Conservation (phyloP, 2,797 vertebrate species). For the Hemibagrus guttatus region DNA sequence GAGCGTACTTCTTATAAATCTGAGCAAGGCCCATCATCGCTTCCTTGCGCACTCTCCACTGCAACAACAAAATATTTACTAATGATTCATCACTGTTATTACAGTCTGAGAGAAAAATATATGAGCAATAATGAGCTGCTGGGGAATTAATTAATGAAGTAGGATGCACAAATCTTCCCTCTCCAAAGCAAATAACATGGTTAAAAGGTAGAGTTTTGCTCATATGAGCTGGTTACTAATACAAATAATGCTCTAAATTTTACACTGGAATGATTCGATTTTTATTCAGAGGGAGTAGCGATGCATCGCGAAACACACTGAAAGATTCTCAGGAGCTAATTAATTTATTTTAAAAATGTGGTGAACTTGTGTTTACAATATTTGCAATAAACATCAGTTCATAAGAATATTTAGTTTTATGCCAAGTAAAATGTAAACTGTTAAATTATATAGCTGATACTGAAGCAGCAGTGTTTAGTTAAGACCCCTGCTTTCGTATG, state of each 20-base stretch:
- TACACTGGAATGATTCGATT: not conserved
- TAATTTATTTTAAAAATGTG: no score
- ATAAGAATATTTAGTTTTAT: no score
- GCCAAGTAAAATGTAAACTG: no score
- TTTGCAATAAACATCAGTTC: no score
- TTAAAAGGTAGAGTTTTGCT: not conserved
- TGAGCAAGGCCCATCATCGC: conserved; percentile 98
- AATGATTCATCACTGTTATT: not conserved
- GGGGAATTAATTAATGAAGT: not conserved
- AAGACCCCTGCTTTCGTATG: no score
- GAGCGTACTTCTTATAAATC: conserved; percentile 95
- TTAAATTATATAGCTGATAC: no score
- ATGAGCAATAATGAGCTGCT: not conserved
- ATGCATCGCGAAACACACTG: not conserved
- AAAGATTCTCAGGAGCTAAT: no score
- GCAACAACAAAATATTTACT: conserved; percentile 53
- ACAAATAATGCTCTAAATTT: not conserved
- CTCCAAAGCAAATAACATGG: not conserved
- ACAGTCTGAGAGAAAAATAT: not conserved
- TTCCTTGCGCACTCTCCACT: conserved; percentile 98
- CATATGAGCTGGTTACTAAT: not conserved
- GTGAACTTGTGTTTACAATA: no score
- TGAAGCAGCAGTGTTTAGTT: not conserved
- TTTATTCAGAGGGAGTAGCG: not conserved
- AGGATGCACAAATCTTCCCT: not conserved